Conservation (phyloP, 2,797 vertebrate genomes). For the Heteromormyrus szaboi region DNA sequence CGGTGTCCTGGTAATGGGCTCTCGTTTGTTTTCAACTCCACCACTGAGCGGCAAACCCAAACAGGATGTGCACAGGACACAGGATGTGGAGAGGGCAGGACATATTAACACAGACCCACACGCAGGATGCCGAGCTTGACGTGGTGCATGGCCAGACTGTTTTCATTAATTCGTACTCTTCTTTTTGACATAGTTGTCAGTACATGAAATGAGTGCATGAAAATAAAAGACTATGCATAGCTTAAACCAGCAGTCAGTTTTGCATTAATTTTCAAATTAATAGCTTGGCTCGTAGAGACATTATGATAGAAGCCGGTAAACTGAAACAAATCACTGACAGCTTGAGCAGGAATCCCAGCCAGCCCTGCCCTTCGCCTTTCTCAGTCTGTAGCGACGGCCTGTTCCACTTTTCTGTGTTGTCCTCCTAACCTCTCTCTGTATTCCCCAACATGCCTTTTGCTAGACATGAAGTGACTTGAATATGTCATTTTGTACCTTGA, state of each 20-base stretch:
- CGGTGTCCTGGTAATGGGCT: neutral
- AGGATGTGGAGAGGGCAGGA: neutral
- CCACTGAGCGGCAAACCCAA: neutral
- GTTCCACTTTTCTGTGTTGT: neutral
- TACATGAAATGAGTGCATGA: neutral
- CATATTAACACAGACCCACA: neutral
- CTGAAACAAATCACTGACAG: neutral
- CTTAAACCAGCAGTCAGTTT: neutral
- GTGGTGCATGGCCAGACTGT: neutral
- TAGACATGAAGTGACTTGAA: neutral
- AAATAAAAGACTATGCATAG: neutral
- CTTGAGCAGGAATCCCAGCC: neutral
- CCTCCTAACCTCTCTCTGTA: neutral
- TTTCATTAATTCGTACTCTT: neutral
- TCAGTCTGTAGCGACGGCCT: neutral
- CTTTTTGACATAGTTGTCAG: neutral
- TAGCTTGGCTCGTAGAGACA: neutral
- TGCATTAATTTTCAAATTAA: neutral
- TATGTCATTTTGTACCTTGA: neutral
- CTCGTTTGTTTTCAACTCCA: neutral
- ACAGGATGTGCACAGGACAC: neutral
- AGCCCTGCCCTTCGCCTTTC: neutral
- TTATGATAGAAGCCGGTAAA: neutral
- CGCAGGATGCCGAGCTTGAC: neutral
- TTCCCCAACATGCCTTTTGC: neutral